Base-by-base conservation (phyloP, 2,888 invertebrate species). In the Fissipunctia ypsillon region DNA sequence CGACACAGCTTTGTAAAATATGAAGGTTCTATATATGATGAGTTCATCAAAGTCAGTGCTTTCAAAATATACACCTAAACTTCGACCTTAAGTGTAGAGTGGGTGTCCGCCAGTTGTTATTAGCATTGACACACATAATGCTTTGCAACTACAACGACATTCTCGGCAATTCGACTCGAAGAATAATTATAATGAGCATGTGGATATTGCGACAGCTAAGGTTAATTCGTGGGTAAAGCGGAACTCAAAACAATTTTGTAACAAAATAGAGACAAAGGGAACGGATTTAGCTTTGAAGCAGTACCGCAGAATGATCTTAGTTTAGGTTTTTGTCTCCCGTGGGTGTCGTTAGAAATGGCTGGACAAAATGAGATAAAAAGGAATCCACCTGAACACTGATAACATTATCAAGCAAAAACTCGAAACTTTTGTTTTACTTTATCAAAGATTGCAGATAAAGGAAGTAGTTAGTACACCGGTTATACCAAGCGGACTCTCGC, bases 71-170 rank as follows among this genome's bases (percentile, higher is more conserved):
- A 90, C 89, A 89, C 88, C 90, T 90, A 91, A 91, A 90, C 88
- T 88, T 88, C 90, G 92, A 91, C 94, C 93, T 95, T 92, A 92
- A 79, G 84, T 84, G 76, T 83, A 71, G 88, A 90, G 94, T 94
- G 92, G 93, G 94, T 91, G 94, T 93, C 88, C 84, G 91, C 88
- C 72, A 85, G 84, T 85, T 84, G 84, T 88, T 91, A 92, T 93
- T 94, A 95, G 91, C 95, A 95, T 94, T 95, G 95, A 95, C 95
- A 94, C 86, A 95, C 93, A 94, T 94, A 86, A 88, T 84, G 87
- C 86, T 88, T 87, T 85, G 89, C 90, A 91, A 91, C 90, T 90
- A 88, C 91, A 91, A 83, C 85, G 88, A 92, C 92, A 93, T 92
- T 93, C 91, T 90, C 87, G 89, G 87, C 87, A 89, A 88, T 92